phyloP scores from a whole-genome alignment of 2,888 invertebrate species.

The Atrina japonica region DNA sequence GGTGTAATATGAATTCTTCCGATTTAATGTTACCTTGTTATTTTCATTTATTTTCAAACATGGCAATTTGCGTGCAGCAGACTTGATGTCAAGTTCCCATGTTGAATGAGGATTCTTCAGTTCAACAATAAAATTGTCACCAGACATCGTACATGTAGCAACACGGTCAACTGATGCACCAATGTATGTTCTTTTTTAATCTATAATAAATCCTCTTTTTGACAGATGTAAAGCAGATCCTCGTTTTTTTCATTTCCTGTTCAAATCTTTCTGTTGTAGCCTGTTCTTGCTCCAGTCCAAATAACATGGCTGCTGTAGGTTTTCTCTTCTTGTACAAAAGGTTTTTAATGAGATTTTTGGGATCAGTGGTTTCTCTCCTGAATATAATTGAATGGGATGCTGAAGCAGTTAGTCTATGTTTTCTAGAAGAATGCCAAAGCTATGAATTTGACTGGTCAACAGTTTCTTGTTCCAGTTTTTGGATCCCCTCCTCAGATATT shows the following conservation, averaged over 20 bases:
- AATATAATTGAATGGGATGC: constrained; percentile 1
- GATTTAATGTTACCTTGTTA: constrained; percentile 10
- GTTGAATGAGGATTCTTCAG: constrained; percentile 26
- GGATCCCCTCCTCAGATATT: background rate
- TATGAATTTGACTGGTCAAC: background rate
- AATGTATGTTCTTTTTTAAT: constrained; percentile 4
- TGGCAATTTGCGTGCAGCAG: constrained; percentile 16
- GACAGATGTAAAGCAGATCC: background rate
- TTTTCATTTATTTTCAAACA: constrained; percentile 30
- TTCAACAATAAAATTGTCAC: background rate
- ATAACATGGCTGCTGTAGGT: constrained; percentile 17
- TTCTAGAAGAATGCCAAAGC: constrained; percentile 9
- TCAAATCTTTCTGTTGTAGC: background rate
- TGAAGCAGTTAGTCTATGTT: constrained; percentile 14
- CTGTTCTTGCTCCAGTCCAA: constrained; percentile 12
- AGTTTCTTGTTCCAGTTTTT: background rate
- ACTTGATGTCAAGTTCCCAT: background rate
- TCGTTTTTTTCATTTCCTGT: background rate
- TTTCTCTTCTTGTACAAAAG: constrained; percentile 9
- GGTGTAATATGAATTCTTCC: constrained; percentile 6
- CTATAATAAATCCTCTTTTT: constrained; percentile 16
- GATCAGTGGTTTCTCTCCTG: background rate
- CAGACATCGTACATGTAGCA: background rate
- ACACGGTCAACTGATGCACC: constrained; percentile 27
- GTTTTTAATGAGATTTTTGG: constrained; percentile 5